These are phyloP conservation scores for Thunnus thynnus DNA, from an alignment of 2,113 vertebrate species.

Conservation along the genomic window DNA sequence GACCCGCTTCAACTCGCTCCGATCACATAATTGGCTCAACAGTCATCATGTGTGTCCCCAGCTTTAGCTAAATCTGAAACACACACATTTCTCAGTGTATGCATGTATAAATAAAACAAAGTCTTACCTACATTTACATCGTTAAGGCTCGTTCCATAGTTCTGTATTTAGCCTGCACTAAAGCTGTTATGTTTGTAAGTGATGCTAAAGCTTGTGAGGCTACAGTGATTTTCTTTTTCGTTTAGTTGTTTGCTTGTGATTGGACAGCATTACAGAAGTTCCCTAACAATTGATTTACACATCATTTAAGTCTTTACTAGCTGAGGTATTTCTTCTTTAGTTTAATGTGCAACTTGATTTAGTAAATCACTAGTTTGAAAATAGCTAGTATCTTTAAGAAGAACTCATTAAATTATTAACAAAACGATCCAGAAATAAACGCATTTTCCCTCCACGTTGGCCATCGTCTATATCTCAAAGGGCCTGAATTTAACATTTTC, in stretches of 20 bases:
- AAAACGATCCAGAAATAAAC: conserved; percentile 6
- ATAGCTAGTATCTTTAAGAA: neutral
- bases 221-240: neutral
- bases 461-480: conserved; percentile 22
- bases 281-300: neutral
- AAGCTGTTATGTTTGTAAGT: too few relatives aligned
- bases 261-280: neutral
- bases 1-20: too few relatives aligned
- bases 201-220: too few relatives aligned
- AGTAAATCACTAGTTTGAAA: neutral
- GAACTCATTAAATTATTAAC: conserved; percentile 3
- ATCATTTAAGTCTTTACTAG: neutral
- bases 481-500: neutral
- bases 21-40: too few relatives aligned
- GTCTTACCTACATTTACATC: too few relatives aligned
- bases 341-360: neutral
- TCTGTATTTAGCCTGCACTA: too few relatives aligned
- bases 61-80: too few relatives aligned
- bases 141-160: too few relatives aligned
- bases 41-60: too few relatives aligned
- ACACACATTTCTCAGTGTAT: too few relatives aligned
- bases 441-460: neutral
- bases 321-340: neutral
- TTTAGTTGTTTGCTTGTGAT: conserved; percentile 1
- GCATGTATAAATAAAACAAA: too few relatives aligned